These are phyloP conservation scores for Hyles vespertilio DNA, from an alignment of 1,140 invertebrate genomes.

Conservation along the genomic window DNA sequence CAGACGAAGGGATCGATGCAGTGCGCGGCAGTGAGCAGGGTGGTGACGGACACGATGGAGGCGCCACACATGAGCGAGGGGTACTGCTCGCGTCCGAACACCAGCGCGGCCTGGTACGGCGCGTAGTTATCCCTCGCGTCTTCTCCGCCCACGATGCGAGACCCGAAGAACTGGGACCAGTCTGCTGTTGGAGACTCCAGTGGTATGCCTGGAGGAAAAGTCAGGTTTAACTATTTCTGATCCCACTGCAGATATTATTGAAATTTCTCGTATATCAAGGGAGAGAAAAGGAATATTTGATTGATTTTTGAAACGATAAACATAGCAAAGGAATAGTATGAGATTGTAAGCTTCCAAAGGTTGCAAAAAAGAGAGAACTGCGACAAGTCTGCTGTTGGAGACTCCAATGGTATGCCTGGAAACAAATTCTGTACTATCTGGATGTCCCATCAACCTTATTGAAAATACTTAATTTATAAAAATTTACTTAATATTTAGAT, in stretches of 20 bases:
- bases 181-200: not conserved
- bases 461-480: no score
- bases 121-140: conserved; percentile 11
- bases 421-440: not conserved
- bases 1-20: conserved; percentile 13
- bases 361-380: not conserved
- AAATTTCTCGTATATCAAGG: not conserved
- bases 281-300: not conserved
- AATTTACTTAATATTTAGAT: no score
- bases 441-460: no score
- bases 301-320: no score
- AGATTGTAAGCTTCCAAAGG: no score
- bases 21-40: conserved; percentile 21
- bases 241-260: no score
- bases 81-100: conserved; percentile 3
- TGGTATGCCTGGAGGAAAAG: conserved; percentile 7
- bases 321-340: no score
- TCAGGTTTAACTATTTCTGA: not conserved
- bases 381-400: not conserved
- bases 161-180: not conserved
- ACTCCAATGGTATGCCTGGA: conserved; percentile 9
- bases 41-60: conserved; percentile 7
- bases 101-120: conserved; percentile 19
- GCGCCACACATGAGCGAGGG: conserved; percentile 12
- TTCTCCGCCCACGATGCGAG: conserved; percentile 22